Evolutionary conservation across 2,113 vertebrate species (phyloP).

Genomic region (Puntigrus tetrazona): DNA sequence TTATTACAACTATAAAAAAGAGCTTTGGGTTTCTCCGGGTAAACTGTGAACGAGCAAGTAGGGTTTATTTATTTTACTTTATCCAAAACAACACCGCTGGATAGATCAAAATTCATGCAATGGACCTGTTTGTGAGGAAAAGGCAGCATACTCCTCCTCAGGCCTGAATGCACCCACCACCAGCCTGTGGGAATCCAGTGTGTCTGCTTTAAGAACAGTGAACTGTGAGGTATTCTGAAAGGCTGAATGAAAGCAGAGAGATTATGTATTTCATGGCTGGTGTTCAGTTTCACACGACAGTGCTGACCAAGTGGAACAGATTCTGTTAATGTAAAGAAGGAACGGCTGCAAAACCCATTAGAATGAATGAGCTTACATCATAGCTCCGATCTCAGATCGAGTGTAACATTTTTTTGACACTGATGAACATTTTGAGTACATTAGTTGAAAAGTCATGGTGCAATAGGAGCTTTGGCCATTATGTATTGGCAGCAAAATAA

Average conservation of each 20-base stretch:
- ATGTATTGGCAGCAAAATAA: neutral
- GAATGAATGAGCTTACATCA: neutral
- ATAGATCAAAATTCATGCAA: conserved; percentile 22
- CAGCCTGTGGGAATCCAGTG: neutral
- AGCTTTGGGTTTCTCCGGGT: conserved; percentile 37
- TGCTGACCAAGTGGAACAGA: conserved; percentile 24
- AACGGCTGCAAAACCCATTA: conserved; percentile 6
- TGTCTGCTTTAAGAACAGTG: neutral
- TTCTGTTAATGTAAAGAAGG: neutral
- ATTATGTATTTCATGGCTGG: conserved; percentile 1
- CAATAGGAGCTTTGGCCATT: neutral
- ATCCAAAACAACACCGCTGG: neutral
- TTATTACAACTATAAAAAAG: conserved; percentile 48
- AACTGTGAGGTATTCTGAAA: neutral
- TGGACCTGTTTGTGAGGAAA: conserved; percentile 44
- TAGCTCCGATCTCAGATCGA: neutral
- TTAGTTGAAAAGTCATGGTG: neutral
- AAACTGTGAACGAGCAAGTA: conserved; percentile 45
- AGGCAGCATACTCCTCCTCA: neutral
- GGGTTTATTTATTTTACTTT: conserved; percentile 18
- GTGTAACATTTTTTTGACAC: neutral
- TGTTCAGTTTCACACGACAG: conserved; percentile 1
- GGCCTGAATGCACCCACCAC: conserved; percentile 15
- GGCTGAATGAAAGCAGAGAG: conserved; percentile 3
- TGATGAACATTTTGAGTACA: neutral